Evolutionary conservation across 2,888 invertebrate species (phyloP), one percentile per base, ranked within the genome.

Genomic region (Leucoma salicis): DNA sequence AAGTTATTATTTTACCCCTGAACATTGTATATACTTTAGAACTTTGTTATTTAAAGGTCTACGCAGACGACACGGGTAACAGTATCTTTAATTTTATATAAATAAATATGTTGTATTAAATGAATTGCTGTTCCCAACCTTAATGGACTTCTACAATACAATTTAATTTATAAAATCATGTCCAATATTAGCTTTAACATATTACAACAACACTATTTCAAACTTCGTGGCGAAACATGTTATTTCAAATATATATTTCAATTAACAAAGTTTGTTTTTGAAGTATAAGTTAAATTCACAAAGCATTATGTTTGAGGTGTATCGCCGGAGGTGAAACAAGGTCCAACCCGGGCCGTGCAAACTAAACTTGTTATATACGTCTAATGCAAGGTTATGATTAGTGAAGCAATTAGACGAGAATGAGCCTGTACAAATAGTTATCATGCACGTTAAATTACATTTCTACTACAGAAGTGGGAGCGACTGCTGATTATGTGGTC

Each of bases 211-310:
- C 45, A 46, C 43, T 35, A 40, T 39, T 39, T 27, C 27, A 50
- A 53, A 57, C 44, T 56, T 53, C 39, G 34, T 39, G 46, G 45
- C 57, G 52, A 66, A 73, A 70, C 63, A 72, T 73, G 70, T 76
- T 79, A 77, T 78, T 77, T 73, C 72, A 75, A 78, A 77, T 80
- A 78, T 73, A 79, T 73, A 83, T 83, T 86, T 83, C 87, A 87
- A 87, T 87, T 87, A 82, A 67, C 61, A 41, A 52, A 70, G 78
- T 81, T 84, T 81, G 79, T 78, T 80, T 82, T 82, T 67, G 74
- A 65, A 81, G 74, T 70, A 69, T 69, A 77, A 83, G 79, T 79
- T 78, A 71, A 78, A 82, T 79, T 79, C 72, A 78, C 82, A 82
- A 81, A 84, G 82, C 82, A 58, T 54, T 74, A 67, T 63, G 68